Conservation (phyloP, 2,888 invertebrate species). For the Amiota minor region DNA sequence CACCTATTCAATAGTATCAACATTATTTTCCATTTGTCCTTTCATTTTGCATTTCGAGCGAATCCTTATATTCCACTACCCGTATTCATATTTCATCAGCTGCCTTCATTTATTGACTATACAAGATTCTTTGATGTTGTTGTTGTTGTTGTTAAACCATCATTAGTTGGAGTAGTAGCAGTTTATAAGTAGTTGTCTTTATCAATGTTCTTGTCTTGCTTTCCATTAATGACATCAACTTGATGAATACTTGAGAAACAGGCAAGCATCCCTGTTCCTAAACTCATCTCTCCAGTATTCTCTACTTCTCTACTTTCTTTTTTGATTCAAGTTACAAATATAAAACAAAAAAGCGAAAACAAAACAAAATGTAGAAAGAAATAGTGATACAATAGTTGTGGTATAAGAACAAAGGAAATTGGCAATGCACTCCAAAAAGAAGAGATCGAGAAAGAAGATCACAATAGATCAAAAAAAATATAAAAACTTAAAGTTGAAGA, state of each 20-base stretch:
- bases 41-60: too few species aligned
- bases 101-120: too few species aligned
- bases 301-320: neutral
- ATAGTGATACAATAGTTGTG: neutral
- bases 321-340: neutral
- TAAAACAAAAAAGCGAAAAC: neutral
- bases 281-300: neutral
- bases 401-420: neutral
- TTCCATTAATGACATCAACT: neutral
- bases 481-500: too few species aligned
- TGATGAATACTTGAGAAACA: constrained; percentile 8
- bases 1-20: too few species aligned
- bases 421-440: neutral
- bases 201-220: constrained; percentile 4
- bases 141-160: too few species aligned
- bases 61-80: too few species aligned
- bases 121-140: too few species aligned
- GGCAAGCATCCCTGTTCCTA: neutral
- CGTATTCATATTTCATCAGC: too few species aligned
- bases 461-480: too few species aligned
- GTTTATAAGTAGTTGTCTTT: neutral
- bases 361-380: neutral
- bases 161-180: neutral
- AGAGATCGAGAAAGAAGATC: constrained; percentile 40
- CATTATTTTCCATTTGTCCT: too few species aligned